phyloP scores from a whole-genome alignment of 2,888 invertebrate species.

The Drosophila rubida region DNA sequence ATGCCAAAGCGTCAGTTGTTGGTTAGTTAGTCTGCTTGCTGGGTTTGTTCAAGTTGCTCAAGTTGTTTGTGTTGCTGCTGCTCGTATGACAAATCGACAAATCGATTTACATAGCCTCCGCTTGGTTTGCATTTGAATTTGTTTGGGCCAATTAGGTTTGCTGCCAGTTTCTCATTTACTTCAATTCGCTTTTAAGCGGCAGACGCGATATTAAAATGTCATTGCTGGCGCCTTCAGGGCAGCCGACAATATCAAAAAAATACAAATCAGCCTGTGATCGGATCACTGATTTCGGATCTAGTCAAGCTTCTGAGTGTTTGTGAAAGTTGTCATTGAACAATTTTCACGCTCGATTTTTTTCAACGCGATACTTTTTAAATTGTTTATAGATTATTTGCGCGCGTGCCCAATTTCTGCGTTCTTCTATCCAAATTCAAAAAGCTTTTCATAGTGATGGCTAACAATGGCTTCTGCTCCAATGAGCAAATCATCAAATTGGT shows the following conservation, averaged over 20 bases:
- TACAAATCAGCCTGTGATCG: background rate
- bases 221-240: constrained; percentile 39
- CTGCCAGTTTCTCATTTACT: constrained; percentile 24
- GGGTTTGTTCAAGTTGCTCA: constrained; percentile 9
- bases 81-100: constrained; percentile 76
- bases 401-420: background rate
- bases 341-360: background rate
- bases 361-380: background rate
- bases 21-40: constrained; percentile 8
- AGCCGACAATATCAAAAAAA: background rate
- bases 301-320: background rate
- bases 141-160: constrained; percentile 68
- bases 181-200: constrained; percentile 26
- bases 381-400: background rate
- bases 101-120: constrained; percentile 71
- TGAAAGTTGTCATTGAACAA: constrained; percentile 1
- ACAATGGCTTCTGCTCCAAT: background rate
- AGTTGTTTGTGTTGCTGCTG: constrained; percentile 22
- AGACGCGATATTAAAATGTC: constrained; percentile 56
- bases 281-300: background rate
- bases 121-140: constrained; percentile 49
- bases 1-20: constrained; percentile 55
- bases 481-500: background rate
- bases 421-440: background rate
- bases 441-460: background rate